Percentiles rank a stretch among this genome's conserved stretches.
These are phyloP conservation scores for Agapostemon virescens DNA, from an alignment of 2,888 invertebrate species.

Conservation along the genomic window DNA sequence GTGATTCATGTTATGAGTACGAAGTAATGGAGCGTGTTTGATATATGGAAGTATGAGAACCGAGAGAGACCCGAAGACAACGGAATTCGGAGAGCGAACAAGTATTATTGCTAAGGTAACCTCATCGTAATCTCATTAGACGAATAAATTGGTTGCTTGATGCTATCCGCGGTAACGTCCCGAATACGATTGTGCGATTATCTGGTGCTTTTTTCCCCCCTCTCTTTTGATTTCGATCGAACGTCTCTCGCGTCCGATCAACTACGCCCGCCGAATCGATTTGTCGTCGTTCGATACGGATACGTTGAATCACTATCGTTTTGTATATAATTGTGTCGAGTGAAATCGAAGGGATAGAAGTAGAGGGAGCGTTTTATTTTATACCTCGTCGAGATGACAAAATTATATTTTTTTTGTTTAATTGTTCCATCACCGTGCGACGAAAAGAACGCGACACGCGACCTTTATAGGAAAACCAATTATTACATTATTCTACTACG, in stretches of 20 bases:
- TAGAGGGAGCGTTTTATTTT: background rate
- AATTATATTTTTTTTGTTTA: background rate
- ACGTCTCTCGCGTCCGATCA: background rate
- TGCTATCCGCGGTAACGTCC: conserved; percentile 4
- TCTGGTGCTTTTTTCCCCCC: background rate
- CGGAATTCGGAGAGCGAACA: background rate
- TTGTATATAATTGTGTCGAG: background rate
- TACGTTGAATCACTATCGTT: background rate
- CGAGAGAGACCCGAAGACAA: background rate
- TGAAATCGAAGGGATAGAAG: background rate
- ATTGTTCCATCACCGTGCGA: background rate
- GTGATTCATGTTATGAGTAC: conserved; percentile 48
- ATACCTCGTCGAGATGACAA: background rate
- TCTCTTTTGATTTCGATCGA: background rate
- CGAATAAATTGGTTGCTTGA: conserved; percentile 18
- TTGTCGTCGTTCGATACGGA: background rate
- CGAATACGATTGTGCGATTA: background rate
- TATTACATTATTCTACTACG: background rate
- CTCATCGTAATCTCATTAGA: conserved; percentile 29
- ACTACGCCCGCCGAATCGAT: background rate
- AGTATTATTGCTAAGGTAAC: conserved; percentile 21
- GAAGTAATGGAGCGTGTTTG: conserved; percentile 9
- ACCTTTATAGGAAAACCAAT: background rate
- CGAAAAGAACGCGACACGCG: background rate
- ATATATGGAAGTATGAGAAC: background rate